Evolutionary conservation across 2,888 invertebrate genomes (phyloP), one percentile per base, ranked within the genome.

Genomic region (Hecatera dysodea): DNA sequence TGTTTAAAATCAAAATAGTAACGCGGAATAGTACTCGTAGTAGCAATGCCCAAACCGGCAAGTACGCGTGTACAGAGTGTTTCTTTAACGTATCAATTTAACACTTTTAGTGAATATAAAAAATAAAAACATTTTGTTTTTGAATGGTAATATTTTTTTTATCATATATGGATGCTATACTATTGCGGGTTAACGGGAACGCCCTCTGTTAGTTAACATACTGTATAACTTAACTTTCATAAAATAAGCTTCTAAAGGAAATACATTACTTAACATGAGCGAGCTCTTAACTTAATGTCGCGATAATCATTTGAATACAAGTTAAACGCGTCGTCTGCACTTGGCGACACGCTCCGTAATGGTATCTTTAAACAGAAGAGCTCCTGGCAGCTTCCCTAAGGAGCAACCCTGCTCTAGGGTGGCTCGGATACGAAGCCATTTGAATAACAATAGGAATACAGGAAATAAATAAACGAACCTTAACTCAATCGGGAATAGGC

Each of bases 371-470:
- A 76, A 55, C 22, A 50, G 59, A 59, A 53, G 53, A 56, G 39
- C 29, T 3, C n/a, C n/a, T n/a, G 12, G 12, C 50, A 9, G 36
- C 39, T 48, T 53, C 63, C 72, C 77, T 12, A 3, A 19, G 50
- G 65, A 36, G 15, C 9, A 0, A 7, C 24, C 48, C 52, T 27
- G 33, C 59, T 42, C 52, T 2, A 24, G 64, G 72, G 78, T 3
- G 71, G 46, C 71, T 44, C n/a, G 50, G 56, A 55, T 57, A 74
- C 70, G 36, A 24, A 60, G 36, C 19, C 33, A 80, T 80, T 80
- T 80, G 63, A 74, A 80, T 80, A 75, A 80, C 66, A 80, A 80
- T 71, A 67, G 39, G 52, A 39, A 61, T 29, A 67, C 63, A 65
- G 75, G 67, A 79, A 75, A 75, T 75, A 64, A 67, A 79, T 79